These are phyloP conservation scores for Epizoanthus ramosus DNA, from an alignment of 92 coral and sea anemone species.

Conservation along the genomic window DNA sequence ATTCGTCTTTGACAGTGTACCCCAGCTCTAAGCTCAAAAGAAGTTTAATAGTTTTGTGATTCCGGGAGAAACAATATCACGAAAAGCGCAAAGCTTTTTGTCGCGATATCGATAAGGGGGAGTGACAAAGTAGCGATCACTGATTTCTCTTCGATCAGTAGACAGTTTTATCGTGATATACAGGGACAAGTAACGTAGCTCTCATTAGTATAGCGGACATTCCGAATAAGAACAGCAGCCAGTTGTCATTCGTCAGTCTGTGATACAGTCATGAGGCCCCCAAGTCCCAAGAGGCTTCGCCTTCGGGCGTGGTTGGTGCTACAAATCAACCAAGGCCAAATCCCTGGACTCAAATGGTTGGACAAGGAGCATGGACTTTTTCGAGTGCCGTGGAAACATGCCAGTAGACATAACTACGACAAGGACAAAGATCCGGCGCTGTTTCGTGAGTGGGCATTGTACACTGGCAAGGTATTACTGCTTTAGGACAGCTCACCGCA, in stretches of 20 bases:
- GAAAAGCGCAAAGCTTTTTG: not conserved
- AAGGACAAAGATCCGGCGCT: slow-evolving; percentile 52
- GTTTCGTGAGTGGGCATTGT: slow-evolving; percentile 61
- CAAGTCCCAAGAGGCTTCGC: slow-evolving; percentile 33
- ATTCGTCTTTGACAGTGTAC: too few species aligned
- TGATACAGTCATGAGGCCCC: not conserved
- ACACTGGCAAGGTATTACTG: slow-evolving; percentile 50
- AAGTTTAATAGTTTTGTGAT: not conserved
- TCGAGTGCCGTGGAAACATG: slow-evolving; percentile 63
- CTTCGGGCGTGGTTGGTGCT: slow-evolving; percentile 62
- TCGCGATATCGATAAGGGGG: not conserved
- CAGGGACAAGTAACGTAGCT: too few species aligned
- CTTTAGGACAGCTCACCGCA: not conserved
- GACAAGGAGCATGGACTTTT: slow-evolving; percentile 43
- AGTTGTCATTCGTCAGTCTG: not conserved
- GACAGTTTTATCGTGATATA: too few species aligned
- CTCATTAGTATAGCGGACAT: too few species aligned
- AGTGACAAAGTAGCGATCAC: not conserved
- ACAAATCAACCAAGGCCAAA: slow-evolving; percentile 42
- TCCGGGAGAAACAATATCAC: not conserved
- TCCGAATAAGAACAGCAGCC: too few species aligned
- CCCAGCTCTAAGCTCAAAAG: not conserved
- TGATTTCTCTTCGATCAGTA: not conserved
- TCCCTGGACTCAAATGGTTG: slow-evolving; percentile 53
- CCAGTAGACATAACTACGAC: slow-evolving; percentile 54